A percentile compares a stretch with the other conserved stretches of the same genome.
Evolutionary conservation across 1,140 invertebrate genomes (phyloP).

Genomic region (Drosophila burlai): DNA sequence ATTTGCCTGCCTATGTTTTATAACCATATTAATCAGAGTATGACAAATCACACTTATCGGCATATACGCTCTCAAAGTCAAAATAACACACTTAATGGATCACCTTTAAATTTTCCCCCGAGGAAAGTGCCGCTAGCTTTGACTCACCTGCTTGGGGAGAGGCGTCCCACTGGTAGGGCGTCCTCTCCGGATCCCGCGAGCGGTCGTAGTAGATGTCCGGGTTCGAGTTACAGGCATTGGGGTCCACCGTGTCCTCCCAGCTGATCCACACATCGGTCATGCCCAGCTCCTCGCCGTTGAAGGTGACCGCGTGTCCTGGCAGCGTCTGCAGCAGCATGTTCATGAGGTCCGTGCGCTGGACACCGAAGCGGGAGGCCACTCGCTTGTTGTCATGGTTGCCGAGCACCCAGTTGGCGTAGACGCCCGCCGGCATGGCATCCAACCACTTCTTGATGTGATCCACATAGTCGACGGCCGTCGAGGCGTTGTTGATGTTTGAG

Average conservation of each 20-base stretch:
- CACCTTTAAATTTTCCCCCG: background rate
- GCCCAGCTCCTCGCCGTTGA: constrained; percentile 93
- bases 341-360: constrained; percentile 88
- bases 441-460: constrained; percentile 87
- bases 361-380: constrained; percentile 88
- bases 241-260: constrained; percentile 86
- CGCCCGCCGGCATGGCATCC: constrained; percentile 86
- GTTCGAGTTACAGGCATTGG: constrained; percentile 72
- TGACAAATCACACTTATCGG: constrained; percentile 13
- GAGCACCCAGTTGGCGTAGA: constrained; percentile 87
- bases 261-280: constrained; percentile 89
- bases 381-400: constrained; percentile 90
- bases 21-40: background rate
- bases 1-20: background rate
- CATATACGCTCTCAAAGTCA: background rate
- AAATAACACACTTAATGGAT: constrained; percentile 9
- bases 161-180: constrained; percentile 90
- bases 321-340: constrained; percentile 88
- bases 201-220: constrained; percentile 70
- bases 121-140: background rate
- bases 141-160: constrained; percentile 85
- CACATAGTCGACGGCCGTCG: constrained; percentile 86
- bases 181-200: constrained; percentile 87
- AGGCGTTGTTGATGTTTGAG: constrained; percentile 86
- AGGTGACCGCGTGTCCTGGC: constrained; percentile 89